Evolutionary conservation across 2,113 vertebrate species (phyloP).

Genomic region (Lampris incognitus): DNA sequence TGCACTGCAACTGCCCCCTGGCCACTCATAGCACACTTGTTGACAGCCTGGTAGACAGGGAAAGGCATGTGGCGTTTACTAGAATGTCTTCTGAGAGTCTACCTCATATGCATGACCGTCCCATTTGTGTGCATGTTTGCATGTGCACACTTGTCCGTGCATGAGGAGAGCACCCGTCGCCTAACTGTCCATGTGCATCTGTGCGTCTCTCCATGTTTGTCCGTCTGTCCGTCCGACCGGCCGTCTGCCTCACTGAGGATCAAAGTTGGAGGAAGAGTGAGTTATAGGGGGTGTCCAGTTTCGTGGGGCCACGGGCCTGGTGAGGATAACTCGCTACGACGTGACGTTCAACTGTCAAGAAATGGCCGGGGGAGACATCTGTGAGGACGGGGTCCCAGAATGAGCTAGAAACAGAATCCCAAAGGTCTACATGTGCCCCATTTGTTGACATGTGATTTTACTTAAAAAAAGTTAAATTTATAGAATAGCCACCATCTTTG

Average conservation of each 20-base stretch:
- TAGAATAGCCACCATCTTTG: too few relatives aligned
- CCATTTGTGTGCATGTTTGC: background rate
- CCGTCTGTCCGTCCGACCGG: slow-evolving; percentile 86
- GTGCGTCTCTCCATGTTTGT: slow-evolving; percentile 56
- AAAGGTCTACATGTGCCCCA: too few relatives aligned
- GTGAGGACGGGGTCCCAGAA: too few relatives aligned
- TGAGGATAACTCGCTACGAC: background rate
- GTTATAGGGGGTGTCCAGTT: background rate
- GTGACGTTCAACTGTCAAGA: background rate
- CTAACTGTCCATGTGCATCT: background rate
- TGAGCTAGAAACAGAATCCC: too few relatives aligned
- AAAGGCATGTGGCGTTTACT: slow-evolving; percentile 26
- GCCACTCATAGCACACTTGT: slow-evolving; percentile 38
- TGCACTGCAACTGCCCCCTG: slow-evolving; percentile 33
- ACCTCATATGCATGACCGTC: background rate
- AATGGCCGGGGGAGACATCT: background rate
- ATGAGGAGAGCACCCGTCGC: too few relatives aligned
- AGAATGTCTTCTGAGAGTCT: slow-evolving; percentile 6
- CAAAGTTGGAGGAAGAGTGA: slow-evolving; percentile 81
- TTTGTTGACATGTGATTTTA: too few relatives aligned
- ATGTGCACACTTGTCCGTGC: background rate
- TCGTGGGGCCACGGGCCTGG: background rate
- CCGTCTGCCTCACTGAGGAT: slow-evolving; percentile 83
- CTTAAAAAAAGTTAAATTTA: too few relatives aligned
- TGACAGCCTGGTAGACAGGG: slow-evolving; percentile 48